Conservation (phyloP, 35 echinoderm and acorn worm species). For the Heliocidaris erythrogramma region DNA sequence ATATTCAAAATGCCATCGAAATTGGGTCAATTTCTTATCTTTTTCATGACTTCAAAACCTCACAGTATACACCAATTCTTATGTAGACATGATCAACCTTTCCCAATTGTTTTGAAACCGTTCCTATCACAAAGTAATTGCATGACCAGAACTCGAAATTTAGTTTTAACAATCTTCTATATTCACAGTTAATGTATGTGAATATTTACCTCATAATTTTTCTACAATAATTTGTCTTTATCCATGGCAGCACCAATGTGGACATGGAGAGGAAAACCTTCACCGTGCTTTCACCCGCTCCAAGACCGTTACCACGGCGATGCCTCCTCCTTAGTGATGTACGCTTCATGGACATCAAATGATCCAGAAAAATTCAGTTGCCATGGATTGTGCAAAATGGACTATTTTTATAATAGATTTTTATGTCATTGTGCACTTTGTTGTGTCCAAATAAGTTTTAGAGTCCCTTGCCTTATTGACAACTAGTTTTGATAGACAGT, state of each 20-base stretch:
- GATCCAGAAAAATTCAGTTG: not conserved
- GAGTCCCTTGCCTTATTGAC: not conserved
- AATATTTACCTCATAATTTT: too few species aligned
- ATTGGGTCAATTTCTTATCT: too few species aligned
- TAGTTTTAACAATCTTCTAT: too few species aligned
- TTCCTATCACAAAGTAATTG: too few species aligned
- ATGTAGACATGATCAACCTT: too few species aligned
- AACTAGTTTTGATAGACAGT: not conserved
- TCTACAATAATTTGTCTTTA: not conserved
- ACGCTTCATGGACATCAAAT: slow-evolving; percentile 96
- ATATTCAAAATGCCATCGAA: too few species aligned
- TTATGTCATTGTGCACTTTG: not conserved
- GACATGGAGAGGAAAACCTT: slow-evolving; percentile 88
- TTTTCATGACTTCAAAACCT: too few species aligned
- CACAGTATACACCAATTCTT: too few species aligned
- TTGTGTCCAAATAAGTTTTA: not conserved
- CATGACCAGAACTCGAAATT: too few species aligned
- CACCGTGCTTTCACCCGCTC: slow-evolving; percentile 94
- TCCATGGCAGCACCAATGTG: slow-evolving; percentile 77
- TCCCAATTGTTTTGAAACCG: too few species aligned
- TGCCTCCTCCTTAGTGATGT: slow-evolving; percentile 87
- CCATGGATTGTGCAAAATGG: not conserved
- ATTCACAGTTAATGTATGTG: not conserved
- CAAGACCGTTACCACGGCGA: slow-evolving; percentile 81
- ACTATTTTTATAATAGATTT: not conserved